A percentile compares a stretch with the other conserved stretches of the same genome.
Conservation (phyloP, 2,113 vertebrate species). For the Eolophus roseicapilla region DNA sequence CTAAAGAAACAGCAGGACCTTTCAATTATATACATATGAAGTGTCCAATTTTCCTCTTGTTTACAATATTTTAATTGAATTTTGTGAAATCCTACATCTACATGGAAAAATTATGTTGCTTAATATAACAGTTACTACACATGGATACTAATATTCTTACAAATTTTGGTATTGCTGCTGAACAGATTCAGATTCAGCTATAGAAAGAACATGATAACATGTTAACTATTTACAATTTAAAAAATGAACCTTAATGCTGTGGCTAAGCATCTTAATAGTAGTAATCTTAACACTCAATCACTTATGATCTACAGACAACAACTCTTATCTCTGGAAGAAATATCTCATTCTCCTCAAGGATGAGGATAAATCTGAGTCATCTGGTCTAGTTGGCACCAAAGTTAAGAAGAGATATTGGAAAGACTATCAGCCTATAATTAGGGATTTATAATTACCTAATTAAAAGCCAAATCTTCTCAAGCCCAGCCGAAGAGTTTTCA, state of each 20-base stretch:
- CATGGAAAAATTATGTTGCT: background rate
- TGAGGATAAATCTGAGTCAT: conserved; percentile 47
- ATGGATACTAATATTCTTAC: background rate
- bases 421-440: conserved; percentile 81
- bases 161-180: background rate
- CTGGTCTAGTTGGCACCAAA: conserved; percentile 64
- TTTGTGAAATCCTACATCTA: background rate
- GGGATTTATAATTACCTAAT: conserved; percentile 85
- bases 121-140: background rate
- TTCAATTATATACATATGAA: background rate
- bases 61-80: background rate
- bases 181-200: background rate
- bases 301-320: conserved; percentile 15
- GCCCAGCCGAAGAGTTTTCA: conserved; percentile 48
- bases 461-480: conserved; percentile 77
- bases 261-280: conserved; percentile 23
- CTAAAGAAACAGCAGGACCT: background rate
- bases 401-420: conserved; percentile 72
- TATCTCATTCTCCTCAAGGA: conserved; percentile 55
- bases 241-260: background rate
- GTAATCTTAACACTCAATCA: conserved; percentile 31
- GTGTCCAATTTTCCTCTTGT: background rate
- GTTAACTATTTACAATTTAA: background rate
- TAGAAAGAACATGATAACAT: background rate
- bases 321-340: conserved; percentile 45